Evolutionary conservation across 2,113 vertebrate genomes (phyloP), one percentile per base, ranked within the genome.

Genomic region (Grammomys dolichurus): DNA sequence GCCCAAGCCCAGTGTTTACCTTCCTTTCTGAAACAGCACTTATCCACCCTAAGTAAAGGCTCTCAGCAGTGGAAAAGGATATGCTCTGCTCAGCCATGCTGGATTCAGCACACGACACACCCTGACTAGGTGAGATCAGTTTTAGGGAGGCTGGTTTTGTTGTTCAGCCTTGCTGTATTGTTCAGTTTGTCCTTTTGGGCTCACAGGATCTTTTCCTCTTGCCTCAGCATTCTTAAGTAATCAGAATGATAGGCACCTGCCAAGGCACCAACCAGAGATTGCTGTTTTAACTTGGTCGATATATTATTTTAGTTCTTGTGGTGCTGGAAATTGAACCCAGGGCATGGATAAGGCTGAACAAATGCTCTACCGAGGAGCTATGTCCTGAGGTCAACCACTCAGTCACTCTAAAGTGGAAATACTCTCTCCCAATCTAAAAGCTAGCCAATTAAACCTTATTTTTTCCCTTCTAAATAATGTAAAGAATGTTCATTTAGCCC

Each of bases 401-500:
- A 48, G 63, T 88, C 33, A 31, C 76, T 75, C 80, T 76, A 67
- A 85, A 65, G 51, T 46, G 36, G 56, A 51, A 81, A 63, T 86
- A 90, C 26, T 70, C 51, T 80, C 40, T 69, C 16, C 51, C 63
- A 85, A 51, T 85, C 56, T 96, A 69, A 91, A 94, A 87, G 31
- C 73, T 69, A 76, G 60, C 22, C 58, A 75, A 31, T 54, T 89
- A 85, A 90, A 96, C 36, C 48, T 95, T 56, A 73, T 24, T 56
- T 48, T 16, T 16, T n/a, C 4, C 56, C 10, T 40, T 60, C 10
- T 17, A 92, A 60, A 33, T 36, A 72, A 82, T 28, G 58, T 48
- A 20, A 89, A 85, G 63, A 76, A 56, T 90, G 36, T 76, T 46
- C 33, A 94, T 48, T 56, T 94, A 92, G 89, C 92, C 63, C 24